phyloP scores from a whole-genome alignment of 2,888 invertebrate species.

The Morinoia aosen region DNA sequence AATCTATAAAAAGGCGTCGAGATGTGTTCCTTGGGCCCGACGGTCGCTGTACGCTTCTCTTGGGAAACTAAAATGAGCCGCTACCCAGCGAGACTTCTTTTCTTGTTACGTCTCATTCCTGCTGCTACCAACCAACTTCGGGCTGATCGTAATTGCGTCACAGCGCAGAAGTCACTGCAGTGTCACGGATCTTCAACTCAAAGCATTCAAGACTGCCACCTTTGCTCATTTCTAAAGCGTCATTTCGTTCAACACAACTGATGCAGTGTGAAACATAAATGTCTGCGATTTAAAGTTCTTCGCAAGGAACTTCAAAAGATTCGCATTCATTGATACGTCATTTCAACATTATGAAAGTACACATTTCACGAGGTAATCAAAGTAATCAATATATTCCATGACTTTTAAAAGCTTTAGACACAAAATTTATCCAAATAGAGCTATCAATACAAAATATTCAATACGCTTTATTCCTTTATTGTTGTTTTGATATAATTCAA shows the following conservation, averaged over 20 bases:
- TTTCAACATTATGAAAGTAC: no score
- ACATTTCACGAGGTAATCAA: no score
- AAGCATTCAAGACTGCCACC: not conserved
- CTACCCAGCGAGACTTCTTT: slow-evolving; percentile 1
- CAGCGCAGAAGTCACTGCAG: not conserved
- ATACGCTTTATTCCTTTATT: not conserved
- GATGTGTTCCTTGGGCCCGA: slow-evolving; percentile 32
- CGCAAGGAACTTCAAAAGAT: no score
- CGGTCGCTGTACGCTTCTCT: slow-evolving; percentile 24
- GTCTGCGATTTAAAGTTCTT: no score
- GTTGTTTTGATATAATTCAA: not conserved
- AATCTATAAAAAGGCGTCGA: slow-evolving; percentile 52
- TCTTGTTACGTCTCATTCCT: not conserved
- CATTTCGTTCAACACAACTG: not conserved
- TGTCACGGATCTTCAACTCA: not conserved
- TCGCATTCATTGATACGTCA: no score
- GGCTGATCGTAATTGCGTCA: not conserved
- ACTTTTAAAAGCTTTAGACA: no score
- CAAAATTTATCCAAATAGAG: not conserved
- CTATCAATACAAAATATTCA: not conserved
- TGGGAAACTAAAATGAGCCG: slow-evolving; percentile 15
- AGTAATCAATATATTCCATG: no score
- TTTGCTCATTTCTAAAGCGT: no score
- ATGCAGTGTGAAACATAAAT: not conserved
- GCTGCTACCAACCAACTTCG: not conserved